Evolutionary conservation across 2,888 invertebrate species (phyloP).

Genomic region (Octonoba sinensis): DNA sequence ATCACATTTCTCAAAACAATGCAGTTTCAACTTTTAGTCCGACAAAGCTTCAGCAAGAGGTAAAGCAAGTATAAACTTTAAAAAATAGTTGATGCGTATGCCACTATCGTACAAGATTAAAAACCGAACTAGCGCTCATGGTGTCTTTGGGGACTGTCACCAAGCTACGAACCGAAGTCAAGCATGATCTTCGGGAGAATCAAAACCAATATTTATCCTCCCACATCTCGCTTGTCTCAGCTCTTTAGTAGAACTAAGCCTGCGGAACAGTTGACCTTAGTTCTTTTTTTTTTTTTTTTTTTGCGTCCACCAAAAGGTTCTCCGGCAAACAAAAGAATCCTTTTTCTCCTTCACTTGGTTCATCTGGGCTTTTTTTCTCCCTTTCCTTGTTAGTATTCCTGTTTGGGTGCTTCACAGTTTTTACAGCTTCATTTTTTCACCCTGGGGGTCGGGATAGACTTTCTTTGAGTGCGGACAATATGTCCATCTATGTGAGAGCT

Average conservation of each 20-base stretch:
- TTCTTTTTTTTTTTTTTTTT: slow-evolving; percentile 27
- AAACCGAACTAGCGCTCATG: too few species aligned
- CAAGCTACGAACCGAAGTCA: slow-evolving; percentile 1
- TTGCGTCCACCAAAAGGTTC: slow-evolving; percentile 18
- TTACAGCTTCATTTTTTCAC: not conserved
- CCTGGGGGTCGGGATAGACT: not conserved
- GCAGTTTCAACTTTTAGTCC: too few species aligned
- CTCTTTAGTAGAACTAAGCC: slow-evolving; percentile 45
- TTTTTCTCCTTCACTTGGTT: not conserved
- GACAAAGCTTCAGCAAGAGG: too few species aligned
- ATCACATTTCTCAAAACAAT: too few species aligned
- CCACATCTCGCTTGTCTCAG: slow-evolving; percentile 33
- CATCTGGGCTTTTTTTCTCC: not conserved
- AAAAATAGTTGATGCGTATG: too few species aligned
- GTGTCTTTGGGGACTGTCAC: too few species aligned
- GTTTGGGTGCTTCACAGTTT: too few species aligned
- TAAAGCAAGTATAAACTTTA: too few species aligned
- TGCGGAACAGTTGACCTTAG: slow-evolving; percentile 59
- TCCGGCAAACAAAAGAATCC: slow-evolving; percentile 33
- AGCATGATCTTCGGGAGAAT: slow-evolving; percentile 4
- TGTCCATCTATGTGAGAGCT: not conserved
- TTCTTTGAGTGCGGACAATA: not conserved
- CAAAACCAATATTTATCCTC: slow-evolving; percentile 36
- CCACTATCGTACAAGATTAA: too few species aligned
- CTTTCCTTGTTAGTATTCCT: not conserved